Conservation (phyloP, 2,113 vertebrate species). For the Corythoichthys intestinalis region DNA sequence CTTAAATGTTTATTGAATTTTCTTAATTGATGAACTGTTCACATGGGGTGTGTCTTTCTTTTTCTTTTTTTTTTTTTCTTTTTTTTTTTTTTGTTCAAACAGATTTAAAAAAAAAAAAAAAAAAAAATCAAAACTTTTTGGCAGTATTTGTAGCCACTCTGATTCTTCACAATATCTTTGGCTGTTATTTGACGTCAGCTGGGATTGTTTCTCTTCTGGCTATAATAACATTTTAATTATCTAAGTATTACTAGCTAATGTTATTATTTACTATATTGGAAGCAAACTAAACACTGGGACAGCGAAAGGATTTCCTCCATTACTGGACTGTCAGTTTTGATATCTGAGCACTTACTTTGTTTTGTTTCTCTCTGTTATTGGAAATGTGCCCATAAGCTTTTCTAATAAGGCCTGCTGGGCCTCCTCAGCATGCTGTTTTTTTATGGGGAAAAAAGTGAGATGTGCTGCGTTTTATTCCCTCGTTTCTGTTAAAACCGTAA, state of each 20-base stretch:
- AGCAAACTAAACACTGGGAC: constrained; percentile 1
- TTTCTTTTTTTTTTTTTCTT: no score
- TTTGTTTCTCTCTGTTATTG: constrained; percentile 15
- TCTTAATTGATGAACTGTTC: not conserved
- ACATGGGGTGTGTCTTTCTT: not conserved
- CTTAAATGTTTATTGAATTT: not conserved
- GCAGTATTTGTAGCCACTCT: constrained; percentile 1
- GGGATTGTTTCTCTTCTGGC: not conserved
- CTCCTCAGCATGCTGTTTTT: constrained; percentile 29
- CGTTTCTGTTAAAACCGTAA: constrained; percentile 61
- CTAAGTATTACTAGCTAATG: constrained; percentile 5
- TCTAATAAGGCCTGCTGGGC: constrained; percentile 55
- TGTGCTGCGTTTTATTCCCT: constrained; percentile 59
- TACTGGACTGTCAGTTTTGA: constrained; percentile 42
- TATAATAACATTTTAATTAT: constrained; percentile 17
- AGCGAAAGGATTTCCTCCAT: constrained; percentile 13
- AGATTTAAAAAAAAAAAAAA: not conserved
- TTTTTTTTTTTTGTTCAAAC: not conserved
- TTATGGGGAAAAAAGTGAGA: constrained; percentile 12
- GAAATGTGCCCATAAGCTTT: constrained; percentile 44
- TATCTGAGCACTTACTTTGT: constrained; percentile 38
- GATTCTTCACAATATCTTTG: constrained; percentile 20
- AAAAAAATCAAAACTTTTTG: not conserved
- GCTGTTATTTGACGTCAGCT: constrained; percentile 18
- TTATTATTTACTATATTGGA: not conserved